Conservation (phyloP, 2,888 invertebrate species). For the Dynastes grantii region DNA sequence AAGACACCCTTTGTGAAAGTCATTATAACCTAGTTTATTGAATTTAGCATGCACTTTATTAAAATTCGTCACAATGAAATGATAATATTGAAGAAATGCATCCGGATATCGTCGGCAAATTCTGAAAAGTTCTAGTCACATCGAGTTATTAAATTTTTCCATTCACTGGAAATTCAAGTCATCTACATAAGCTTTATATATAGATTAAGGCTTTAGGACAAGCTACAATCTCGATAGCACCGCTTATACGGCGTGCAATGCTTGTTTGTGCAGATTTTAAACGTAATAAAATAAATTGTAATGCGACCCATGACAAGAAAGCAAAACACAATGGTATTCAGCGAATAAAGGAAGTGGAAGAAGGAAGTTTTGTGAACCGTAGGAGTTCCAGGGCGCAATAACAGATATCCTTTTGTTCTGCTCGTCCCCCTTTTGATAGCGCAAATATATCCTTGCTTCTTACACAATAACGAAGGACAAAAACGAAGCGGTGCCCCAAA, state of each 20-base stretch:
- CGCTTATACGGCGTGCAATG: not conserved
- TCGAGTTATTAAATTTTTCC: not conserved
- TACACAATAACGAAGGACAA: constrained; percentile 24
- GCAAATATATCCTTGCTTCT: constrained; percentile 31
- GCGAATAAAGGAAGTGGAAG: constrained; percentile 35
- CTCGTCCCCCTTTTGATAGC: not conserved
- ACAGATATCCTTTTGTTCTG: constrained; percentile 45
- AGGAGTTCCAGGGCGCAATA: constrained; percentile 32
- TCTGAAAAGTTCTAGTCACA: too few relatives aligned
- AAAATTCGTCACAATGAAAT: too few relatives aligned
- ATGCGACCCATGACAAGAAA: constrained; percentile 29
- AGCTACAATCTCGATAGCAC: not conserved
- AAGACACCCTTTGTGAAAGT: too few relatives aligned
- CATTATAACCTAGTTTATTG: too few relatives aligned
- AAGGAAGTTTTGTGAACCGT: constrained; percentile 27
- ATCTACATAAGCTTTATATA: not conserved
- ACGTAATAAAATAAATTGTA: constrained; percentile 36
- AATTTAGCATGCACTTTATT: too few relatives aligned
- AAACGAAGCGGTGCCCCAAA: not conserved
- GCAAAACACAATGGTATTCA: constrained; percentile 27
- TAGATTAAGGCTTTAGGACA: not conserved
- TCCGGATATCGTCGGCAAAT: too few relatives aligned
- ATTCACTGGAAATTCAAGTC: not conserved
- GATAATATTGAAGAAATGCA: too few relatives aligned
- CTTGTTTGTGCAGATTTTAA: not conserved